A percentile compares a stretch with the other conserved stretches of the same genome.
phyloP scores from a whole-genome alignment of 1,140 invertebrate species.

The Magallana ariakensis region DNA sequence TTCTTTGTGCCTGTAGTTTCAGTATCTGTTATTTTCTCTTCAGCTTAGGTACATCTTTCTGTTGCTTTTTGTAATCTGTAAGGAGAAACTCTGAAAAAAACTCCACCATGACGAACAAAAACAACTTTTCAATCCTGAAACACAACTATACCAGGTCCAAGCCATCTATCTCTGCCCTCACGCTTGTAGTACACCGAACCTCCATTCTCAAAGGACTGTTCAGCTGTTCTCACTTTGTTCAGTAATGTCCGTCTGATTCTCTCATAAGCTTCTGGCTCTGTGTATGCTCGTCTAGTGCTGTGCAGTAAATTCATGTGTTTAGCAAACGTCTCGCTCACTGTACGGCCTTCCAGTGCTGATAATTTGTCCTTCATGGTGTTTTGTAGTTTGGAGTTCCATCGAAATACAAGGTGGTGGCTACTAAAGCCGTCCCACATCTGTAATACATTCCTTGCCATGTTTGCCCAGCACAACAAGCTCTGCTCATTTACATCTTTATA shows the following conservation, averaged over 20 bases:
- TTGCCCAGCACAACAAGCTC: constrained; percentile 51
- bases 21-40: constrained; percentile 44
- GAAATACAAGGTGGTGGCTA: constrained; percentile 60
- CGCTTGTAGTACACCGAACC: constrained; percentile 58
- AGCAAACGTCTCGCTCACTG: neutral
- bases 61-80: constrained; percentile 51
- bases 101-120: constrained; percentile 57
- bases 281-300: constrained; percentile 31
- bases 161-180: constrained; percentile 57
- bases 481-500: constrained; percentile 6
- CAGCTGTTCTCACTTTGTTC: constrained; percentile 54
- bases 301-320: neutral
- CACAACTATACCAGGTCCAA: constrained; percentile 53
- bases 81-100: constrained; percentile 56
- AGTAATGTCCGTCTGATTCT: constrained; percentile 55
- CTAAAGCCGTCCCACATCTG: constrained; percentile 58
- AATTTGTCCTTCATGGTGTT: neutral
- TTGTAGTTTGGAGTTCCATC: constrained; percentile 23
- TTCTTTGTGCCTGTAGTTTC: constrained; percentile 34
- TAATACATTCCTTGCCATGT: constrained; percentile 56
- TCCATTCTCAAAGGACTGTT: constrained; percentile 50
- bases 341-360: neutral
- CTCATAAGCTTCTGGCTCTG: constrained; percentile 53
- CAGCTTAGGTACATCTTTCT: neutral
- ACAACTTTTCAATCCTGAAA: constrained; percentile 58